Percentiles rank a stretch among this genome's conserved stretches.
phyloP scores from a whole-genome alignment of 2,797 vertebrate genomes.

The Mycteria americana region DNA sequence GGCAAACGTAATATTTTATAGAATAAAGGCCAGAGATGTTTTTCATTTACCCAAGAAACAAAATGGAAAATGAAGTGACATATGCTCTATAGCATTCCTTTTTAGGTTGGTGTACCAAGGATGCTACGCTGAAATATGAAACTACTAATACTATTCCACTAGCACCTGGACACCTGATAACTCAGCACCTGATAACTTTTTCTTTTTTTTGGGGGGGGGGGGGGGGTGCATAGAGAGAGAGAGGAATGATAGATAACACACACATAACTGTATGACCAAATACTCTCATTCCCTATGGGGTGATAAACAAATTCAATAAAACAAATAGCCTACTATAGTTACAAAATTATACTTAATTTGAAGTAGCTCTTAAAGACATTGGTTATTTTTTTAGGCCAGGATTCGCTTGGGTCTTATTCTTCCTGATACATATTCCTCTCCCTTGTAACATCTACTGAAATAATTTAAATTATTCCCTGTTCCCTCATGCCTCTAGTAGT shows the following conservation, averaged over 20 bases:
- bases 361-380: neutral
- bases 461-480: neutral
- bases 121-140: neutral
- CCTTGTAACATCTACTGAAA: neutral
- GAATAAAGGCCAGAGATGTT: neutral
- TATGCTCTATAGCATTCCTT: neutral
- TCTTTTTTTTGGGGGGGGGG: neutral
- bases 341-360: neutral
- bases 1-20: neutral
- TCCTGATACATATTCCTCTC: neutral
- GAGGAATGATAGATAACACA: neutral
- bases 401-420: neutral
- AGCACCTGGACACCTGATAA: neutral
- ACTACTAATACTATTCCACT: neutral
- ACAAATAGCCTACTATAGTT: neutral
- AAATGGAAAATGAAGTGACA: neutral
- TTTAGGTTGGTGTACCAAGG: neutral
- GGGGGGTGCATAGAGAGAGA: neutral
- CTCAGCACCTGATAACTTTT: neutral
- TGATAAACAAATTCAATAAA: neutral
- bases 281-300: neutral
- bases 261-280: neutral
- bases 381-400: neutral
- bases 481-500: neutral
- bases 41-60: neutral